A percentile compares a stretch with the other conserved stretches of the same genome.
These are phyloP conservation scores for Percopsis transmontana DNA, from an alignment of 2,113 vertebrate species.

Conservation along the genomic window DNA sequence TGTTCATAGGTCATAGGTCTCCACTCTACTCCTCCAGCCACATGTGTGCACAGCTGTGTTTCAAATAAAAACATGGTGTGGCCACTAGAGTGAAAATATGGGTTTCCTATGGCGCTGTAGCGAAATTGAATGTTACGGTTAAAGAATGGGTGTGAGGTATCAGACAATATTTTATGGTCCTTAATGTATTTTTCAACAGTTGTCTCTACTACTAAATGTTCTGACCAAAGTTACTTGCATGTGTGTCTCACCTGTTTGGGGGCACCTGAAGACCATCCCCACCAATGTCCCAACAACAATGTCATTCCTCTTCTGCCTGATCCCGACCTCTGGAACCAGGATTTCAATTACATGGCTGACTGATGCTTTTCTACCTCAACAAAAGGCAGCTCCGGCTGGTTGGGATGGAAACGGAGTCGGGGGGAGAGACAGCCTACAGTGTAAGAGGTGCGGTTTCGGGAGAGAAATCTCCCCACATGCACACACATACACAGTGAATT, in stretches of 20 bases:
- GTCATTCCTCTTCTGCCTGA: slow-evolving; percentile 6
- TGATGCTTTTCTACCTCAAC: slow-evolving; percentile 70
- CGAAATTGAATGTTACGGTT: too few relatives aligned
- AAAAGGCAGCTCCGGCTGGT: slow-evolving; percentile 79
- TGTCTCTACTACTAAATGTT: background rate
- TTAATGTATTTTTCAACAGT: too few relatives aligned
- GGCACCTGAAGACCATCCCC: background rate
- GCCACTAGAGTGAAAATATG: too few relatives aligned
- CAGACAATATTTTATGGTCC: too few relatives aligned
- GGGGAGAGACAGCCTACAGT: slow-evolving; percentile 16
- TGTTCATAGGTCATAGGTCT: too few relatives aligned
- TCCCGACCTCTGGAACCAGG: slow-evolving; percentile 62
- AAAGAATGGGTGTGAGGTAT: too few relatives aligned
- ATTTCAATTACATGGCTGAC: slow-evolving; percentile 78
- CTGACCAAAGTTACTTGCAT: background rate
- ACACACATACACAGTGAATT: slow-evolving; percentile 24
- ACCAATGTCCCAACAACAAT: slow-evolving; percentile 13
- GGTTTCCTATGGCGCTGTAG: too few relatives aligned
- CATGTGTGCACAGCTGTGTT: too few relatives aligned
- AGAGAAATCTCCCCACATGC: slow-evolving; percentile 20
- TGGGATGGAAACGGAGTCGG: slow-evolving; percentile 70
- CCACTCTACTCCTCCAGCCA: too few relatives aligned
- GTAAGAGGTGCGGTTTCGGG: slow-evolving; percentile 8
- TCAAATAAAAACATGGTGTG: too few relatives aligned
- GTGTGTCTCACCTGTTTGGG: slow-evolving; percentile 19